Conservation (phyloP, 1,140 invertebrate species). For the Dendrolimus punctatus region DNA sequence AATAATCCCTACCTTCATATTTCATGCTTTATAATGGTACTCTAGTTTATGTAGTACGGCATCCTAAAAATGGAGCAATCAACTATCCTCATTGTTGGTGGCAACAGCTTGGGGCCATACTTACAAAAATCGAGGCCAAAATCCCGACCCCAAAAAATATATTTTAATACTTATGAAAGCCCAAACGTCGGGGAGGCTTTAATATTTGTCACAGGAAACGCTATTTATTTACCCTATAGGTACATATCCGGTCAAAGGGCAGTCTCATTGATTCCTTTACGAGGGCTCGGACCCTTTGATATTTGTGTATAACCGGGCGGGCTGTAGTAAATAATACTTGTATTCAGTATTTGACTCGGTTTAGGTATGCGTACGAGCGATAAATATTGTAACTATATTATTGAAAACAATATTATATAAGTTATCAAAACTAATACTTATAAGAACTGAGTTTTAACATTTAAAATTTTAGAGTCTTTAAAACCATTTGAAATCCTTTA, state of each 20-base stretch:
- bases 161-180: constrained; percentile 9
- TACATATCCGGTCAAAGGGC: constrained; percentile 38
- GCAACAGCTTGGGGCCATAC: background rate
- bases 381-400: no score
- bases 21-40: no score
- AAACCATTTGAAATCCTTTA: no score
- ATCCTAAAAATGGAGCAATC: no score
- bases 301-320: constrained; percentile 20
- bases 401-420: no score
- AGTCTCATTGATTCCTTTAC: constrained; percentile 38
- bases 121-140: constrained; percentile 1
- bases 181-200: constrained; percentile 19
- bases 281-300: constrained; percentile 26
- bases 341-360: constrained; percentile 26
- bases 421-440: no score
- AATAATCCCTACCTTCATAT: no score
- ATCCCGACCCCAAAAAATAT: constrained; percentile 3
- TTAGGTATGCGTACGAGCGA: background rate
- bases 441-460: no score
- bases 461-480: no score
- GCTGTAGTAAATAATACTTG: constrained; percentile 28
- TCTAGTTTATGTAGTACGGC: no score
- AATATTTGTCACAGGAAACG: constrained; percentile 54
- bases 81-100: no score
- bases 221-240: constrained; percentile 44